Evolutionary conservation across 2,113 vertebrate genomes (phyloP).

Genomic region (Ramphastos sulfuratus): DNA sequence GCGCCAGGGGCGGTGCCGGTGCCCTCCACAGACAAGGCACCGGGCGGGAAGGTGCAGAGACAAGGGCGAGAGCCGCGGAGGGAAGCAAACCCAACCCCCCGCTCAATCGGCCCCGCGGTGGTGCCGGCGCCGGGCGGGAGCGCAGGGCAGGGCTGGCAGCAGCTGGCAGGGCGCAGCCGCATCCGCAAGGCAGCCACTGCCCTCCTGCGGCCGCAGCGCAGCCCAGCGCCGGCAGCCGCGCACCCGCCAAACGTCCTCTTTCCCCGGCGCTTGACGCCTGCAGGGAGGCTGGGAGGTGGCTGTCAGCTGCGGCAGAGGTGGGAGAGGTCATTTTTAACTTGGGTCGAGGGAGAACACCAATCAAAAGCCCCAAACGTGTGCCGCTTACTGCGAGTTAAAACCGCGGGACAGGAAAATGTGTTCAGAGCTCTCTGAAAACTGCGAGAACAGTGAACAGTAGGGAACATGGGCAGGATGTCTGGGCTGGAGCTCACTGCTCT

Average conservation of each 20-base stretch:
- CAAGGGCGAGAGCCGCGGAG: slow-evolving; percentile 16
- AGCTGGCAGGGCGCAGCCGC: neutral
- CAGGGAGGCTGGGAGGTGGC: neutral
- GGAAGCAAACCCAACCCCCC: slow-evolving; percentile 71
- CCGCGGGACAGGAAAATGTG: rapidly evolving
- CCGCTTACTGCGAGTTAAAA: neutral
- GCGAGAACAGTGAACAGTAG: neutral
- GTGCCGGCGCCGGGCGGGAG: no score
- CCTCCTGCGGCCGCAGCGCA: slow-evolving; percentile 70
- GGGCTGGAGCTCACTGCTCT: no score
- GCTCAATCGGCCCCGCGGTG: slow-evolving; percentile 7
- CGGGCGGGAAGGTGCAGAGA: slow-evolving; percentile 60
- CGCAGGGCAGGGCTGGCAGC: neutral
- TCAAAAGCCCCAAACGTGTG: neutral
- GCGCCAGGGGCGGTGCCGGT: neutral
- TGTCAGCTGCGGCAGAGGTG: slow-evolving; percentile 21
- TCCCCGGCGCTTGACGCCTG: slow-evolving; percentile 5
- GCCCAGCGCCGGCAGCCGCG: neutral
- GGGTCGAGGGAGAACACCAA: neutral
- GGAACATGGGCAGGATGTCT: neutral
- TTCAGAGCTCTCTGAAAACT: neutral
- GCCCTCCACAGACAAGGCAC: slow-evolving; percentile 42
- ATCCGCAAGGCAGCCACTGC: slow-evolving; percentile 77
- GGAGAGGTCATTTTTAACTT: slow-evolving; percentile 2
- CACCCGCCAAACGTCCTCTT: neutral